Base-by-base conservation (phyloP, 2,113 vertebrate genomes). In the Marcusenius ussheri region DNA sequence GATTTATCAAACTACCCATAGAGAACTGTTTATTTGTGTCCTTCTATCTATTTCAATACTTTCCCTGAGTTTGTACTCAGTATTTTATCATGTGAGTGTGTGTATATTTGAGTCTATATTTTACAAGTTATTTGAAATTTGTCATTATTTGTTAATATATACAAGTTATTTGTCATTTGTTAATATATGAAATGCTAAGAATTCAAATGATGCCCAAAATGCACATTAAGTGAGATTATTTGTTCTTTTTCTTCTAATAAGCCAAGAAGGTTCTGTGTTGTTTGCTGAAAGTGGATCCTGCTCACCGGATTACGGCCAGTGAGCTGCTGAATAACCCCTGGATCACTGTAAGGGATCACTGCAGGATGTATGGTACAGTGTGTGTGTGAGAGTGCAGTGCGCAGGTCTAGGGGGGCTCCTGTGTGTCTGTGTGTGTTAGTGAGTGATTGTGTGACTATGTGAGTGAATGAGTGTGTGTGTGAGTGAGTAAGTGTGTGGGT, bases 201-300 rank as follows among this genome's bases (percentile, higher is more conserved):
- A 77, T 35, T 4, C 27, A 5, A 89, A 53, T 2, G 80, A 58
- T 62, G 5, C 35, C 50, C 62, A 80, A 66, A n/a, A 35, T 83
- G 42, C 19, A n/a, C 8, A 19, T 70, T 47, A 24, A 70, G 45
- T 49, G 21, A 42, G 49, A 50, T 19, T 70, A 24, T 47, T 83
- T 77, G 1, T 58, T 84, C 7, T 80, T 89, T 91, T 88, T 93
- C 87, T 93, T 53, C 19, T 7, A 49, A 93, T 91, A 90, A 97
- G 96, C 95, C 89, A 97, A 97, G 94, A 91, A 93, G 86, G 90
- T 96, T 87, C 45, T 97, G 92, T 93, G 92, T 70, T 94, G 94
- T 83, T 94, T 97, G 91, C 92, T 98, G 92, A 95, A 97, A 93
- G 94, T 95, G 9, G 95, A 97, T 91, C 96, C 96, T 39, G 95